Evolutionary conservation across 1,140 invertebrate genomes (phyloP).

Genomic region (Teleopsis dalmanni): DNA sequence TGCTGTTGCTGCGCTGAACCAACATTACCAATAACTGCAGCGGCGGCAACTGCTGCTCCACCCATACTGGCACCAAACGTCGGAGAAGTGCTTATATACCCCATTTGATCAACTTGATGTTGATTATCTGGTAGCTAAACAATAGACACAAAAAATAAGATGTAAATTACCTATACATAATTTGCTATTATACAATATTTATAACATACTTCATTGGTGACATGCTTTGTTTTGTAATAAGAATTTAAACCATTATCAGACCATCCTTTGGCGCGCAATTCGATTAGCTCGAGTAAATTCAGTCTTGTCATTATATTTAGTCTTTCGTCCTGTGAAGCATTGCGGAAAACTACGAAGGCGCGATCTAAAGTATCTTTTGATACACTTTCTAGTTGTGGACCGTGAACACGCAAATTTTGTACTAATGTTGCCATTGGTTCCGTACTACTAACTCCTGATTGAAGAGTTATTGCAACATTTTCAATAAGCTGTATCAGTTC

Average conservation of each 20-base stretch:
- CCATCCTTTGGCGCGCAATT: conserved; percentile 81
- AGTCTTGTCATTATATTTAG: conserved; percentile 72
- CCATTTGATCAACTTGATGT: conserved; percentile 27
- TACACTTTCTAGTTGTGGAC: conserved; percentile 62
- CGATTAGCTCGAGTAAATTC: conserved; percentile 79
- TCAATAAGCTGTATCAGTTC: conserved; percentile 64
- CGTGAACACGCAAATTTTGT: conserved; percentile 63
- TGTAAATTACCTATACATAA: neutral
- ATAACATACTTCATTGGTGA: conserved; percentile 61
- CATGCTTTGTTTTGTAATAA: conserved; percentile 70
- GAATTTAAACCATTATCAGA: conserved; percentile 69
- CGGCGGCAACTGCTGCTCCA: conserved; percentile 31
- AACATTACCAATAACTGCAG: conserved; percentile 38
- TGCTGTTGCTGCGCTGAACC: conserved; percentile 40
- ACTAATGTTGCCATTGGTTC: conserved; percentile 36
- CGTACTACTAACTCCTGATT: conserved; percentile 47
- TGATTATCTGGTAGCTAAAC: conserved; percentile 29
- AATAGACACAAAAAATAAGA: neutral
- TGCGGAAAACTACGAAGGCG: conserved; percentile 72
- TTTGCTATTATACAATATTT: neutral
- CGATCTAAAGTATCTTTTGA: conserved; percentile 64
- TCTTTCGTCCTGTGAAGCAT: conserved; percentile 75
- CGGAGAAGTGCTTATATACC: conserved; percentile 44
- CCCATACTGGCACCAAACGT: conserved; percentile 32
- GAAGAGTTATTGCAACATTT: conserved; percentile 58